A percentile compares a stretch with the other conserved stretches of the same genome.
These are phyloP conservation scores for Nothocercus julius DNA, from an alignment of 2,113 vertebrate species.

Conservation along the genomic window DNA sequence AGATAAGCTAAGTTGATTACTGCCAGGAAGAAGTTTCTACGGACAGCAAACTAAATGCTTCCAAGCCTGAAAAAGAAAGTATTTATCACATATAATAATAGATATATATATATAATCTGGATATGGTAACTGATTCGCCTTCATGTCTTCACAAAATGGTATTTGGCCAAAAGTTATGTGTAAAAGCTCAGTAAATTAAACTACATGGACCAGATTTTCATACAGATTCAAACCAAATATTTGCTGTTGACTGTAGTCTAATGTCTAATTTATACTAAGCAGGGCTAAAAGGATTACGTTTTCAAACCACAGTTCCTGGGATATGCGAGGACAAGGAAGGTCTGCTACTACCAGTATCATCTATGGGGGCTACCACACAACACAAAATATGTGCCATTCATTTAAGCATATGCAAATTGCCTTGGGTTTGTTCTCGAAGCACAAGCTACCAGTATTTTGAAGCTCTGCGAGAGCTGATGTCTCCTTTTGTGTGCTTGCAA, in stretches of 20 bases:
- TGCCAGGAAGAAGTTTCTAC: background rate
- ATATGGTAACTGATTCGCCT: background rate
- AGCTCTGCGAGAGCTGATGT: background rate
- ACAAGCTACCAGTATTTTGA: background rate
- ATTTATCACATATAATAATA: background rate
- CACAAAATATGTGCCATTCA: background rate
- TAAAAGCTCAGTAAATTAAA: background rate
- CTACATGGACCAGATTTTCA: background rate
- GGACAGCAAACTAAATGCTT: background rate
- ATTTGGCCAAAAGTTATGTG: background rate
- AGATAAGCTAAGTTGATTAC: background rate
- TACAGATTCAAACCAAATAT: background rate
- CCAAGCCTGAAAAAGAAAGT: background rate
- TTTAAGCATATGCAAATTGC: background rate
- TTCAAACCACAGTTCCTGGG: background rate
- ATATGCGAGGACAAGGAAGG: background rate
- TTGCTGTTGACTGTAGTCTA: background rate
- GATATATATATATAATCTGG: no score
- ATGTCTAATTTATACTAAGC: rapidly evolving
- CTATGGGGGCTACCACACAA: background rate
- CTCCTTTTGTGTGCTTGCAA: background rate
- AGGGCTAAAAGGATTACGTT: background rate
- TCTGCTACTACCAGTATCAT: background rate
- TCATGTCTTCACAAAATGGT: background rate
- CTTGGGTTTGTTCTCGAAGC: background rate